These are phyloP conservation scores for Nephrotoma guestfalica DNA, from an alignment of 2,888 invertebrate species.

Conservation along the genomic window DNA sequence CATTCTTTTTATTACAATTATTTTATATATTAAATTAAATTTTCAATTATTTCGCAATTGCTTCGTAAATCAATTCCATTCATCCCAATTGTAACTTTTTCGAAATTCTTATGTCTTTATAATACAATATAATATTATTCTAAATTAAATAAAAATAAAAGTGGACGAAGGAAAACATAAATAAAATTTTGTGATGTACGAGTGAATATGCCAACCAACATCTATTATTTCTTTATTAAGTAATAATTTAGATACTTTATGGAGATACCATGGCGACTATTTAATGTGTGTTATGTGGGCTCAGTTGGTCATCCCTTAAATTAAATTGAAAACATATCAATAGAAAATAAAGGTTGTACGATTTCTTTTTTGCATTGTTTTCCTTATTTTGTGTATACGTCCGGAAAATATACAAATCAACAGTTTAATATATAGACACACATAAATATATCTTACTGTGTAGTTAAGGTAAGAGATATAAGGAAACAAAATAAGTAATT, in stretches of 20 bases:
- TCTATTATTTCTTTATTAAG: not conserved
- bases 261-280: not conserved
- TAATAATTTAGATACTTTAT: not conserved
- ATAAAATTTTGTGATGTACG: not conserved
- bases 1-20: too few relatives aligned
- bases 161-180: not conserved
- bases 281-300: not conserved
- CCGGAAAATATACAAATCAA: not conserved
- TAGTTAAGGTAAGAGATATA: not conserved
- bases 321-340: not conserved
- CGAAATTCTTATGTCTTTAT: not conserved
- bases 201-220: not conserved
- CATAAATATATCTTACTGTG: not conserved
- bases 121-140: not conserved
- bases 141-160: not conserved
- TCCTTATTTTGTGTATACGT: not conserved
- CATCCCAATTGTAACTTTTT: not conserved
- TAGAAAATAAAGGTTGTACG: not conserved
- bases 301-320: not conserved
- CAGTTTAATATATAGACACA: not conserved
- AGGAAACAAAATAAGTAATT: not conserved
- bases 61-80: not conserved
- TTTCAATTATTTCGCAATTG: not conserved
- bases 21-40: not conserved
- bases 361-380: not conserved